A percentile compares a stretch with the other conserved stretches of the same genome.
These are phyloP conservation scores for Saturnia pavonia DNA, from an alignment of 2,888 invertebrate species.

Conservation along the genomic window DNA sequence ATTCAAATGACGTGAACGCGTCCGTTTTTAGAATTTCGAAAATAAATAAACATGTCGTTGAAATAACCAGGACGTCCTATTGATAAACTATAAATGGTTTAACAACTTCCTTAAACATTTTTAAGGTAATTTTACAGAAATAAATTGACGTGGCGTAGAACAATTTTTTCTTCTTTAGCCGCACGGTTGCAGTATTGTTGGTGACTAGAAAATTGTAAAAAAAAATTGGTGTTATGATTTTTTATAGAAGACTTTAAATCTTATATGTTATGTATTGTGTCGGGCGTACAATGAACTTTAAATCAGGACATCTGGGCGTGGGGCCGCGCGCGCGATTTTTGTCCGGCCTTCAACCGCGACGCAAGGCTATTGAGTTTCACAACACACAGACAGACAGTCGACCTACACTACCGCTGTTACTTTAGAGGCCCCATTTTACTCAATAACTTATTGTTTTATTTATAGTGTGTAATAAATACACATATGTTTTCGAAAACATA, in stretches of 20 bases:
- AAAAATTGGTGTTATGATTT: constrained; percentile 11
- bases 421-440: constrained; percentile 41
- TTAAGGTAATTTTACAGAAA: constrained; percentile 22
- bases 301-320: constrained; percentile 51
- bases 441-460: constrained; percentile 14
- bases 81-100: constrained; percentile 69
- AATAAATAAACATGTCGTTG: constrained; percentile 63
- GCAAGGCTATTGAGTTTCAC: constrained; percentile 73
- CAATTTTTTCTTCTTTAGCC: constrained; percentile 27
- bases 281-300: constrained; percentile 54
- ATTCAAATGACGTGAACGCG: constrained; percentile 77
- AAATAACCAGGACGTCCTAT: constrained; percentile 50
- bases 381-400: constrained; percentile 58
- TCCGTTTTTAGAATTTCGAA: constrained; percentile 77
- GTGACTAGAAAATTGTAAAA: not conserved
- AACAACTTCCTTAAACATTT: constrained; percentile 71
- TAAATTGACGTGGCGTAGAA: constrained; percentile 25
- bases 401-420: constrained; percentile 47
- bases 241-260: constrained; percentile 32
- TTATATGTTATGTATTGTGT: constrained; percentile 56
- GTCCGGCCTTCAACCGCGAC: constrained; percentile 73
- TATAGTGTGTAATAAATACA: no score
- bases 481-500: not conserved
- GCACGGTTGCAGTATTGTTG: not conserved
- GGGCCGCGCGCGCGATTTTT: constrained; percentile 56